Evolutionary conservation across 2,113 vertebrate genomes (phyloP).

Genomic region (Anthoscopus minutus): DNA sequence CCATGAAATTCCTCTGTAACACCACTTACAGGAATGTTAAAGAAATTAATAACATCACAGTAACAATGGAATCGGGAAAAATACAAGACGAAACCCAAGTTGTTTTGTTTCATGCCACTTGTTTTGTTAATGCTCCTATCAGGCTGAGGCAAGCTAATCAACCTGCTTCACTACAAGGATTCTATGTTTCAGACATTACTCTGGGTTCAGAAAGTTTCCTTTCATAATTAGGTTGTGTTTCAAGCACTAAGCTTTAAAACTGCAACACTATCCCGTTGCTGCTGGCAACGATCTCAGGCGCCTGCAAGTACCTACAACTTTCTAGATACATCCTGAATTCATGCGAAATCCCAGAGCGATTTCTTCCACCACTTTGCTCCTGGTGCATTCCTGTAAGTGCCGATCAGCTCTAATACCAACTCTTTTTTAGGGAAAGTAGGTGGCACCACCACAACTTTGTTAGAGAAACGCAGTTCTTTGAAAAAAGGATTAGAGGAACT

Average conservation of each 20-base stretch:
- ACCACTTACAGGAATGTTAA: neutral
- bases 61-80: neutral
- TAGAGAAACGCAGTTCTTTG: neutral
- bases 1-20: neutral
- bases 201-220: neutral
- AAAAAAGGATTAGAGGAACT: neutral
- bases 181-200: neutral
- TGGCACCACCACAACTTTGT: neutral
- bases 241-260: neutral
- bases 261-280: neutral
- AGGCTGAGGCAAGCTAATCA: neutral
- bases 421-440: neutral
- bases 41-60: neutral
- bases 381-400: neutral
- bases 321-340: neutral
- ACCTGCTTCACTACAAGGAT: neutral
- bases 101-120: neutral
- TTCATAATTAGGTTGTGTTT: neutral
- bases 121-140: neutral
- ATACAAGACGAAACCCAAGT: rapidly evolving
- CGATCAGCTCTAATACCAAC: rapidly evolving
- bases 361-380: neutral
- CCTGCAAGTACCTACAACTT: neutral
- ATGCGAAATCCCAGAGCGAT: neutral
- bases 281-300: neutral